A percentile compares a stretch with the other conserved stretches of the same genome.
phyloP scores from a whole-genome alignment of 2,113 vertebrate genomes.

The Mormyrus iriodes region DNA sequence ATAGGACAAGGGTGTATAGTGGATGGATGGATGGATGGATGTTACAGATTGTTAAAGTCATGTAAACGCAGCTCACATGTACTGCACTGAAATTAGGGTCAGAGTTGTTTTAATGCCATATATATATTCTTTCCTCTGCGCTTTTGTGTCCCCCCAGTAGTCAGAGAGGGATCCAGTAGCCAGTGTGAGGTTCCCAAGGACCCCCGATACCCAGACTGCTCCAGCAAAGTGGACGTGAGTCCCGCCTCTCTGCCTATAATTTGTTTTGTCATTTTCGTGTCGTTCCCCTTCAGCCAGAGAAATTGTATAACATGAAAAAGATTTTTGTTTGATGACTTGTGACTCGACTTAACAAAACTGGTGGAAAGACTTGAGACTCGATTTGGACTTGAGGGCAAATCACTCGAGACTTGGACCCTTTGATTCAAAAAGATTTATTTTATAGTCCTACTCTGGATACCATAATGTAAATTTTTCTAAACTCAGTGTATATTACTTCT shows the following conservation, averaged over 20 bases:
- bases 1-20: not conserved
- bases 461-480: no score
- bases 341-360: no score
- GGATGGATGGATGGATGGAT: not conserved
- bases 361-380: no score
- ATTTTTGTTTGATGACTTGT: no score
- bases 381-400: no score
- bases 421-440: no score
- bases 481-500: no score
- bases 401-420: no score
- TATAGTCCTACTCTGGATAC: no score
- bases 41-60: not conserved
- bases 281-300: not conserved
- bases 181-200: constrained; percentile 88
- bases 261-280: not conserved
- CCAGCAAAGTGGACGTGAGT: constrained; percentile 92
- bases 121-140: not conserved
- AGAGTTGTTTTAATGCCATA: no score
- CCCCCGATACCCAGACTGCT: constrained; percentile 83
- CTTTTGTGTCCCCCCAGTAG: constrained; percentile 44
- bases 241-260: not conserved
- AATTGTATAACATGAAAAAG: not conserved
- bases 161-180: constrained; percentile 67
- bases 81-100: not conserved
- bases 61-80: not conserved